Percentiles rank a stretch among this genome's conserved stretches.
These are phyloP conservation scores for Dilophus febrilis DNA, from an alignment of 2,888 invertebrate genomes.

Conservation along the genomic window DNA sequence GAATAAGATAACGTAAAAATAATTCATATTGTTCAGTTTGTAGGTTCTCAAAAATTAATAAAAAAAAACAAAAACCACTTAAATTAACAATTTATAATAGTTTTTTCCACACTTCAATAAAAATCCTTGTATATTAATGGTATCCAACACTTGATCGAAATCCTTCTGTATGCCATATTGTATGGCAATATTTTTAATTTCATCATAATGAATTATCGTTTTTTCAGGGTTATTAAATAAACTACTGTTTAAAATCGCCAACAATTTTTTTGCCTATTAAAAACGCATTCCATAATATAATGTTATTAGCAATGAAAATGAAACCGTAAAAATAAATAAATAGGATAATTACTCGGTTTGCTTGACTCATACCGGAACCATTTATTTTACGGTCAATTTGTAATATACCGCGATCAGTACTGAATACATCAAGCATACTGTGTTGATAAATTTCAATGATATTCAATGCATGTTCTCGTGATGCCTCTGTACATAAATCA, in stretches of 20 bases:
- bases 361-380: slow-evolving; percentile 54
- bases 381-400: slow-evolving; percentile 47
- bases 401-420: slow-evolving; percentile 39
- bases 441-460: slow-evolving; percentile 70
- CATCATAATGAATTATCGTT: slow-evolving; percentile 54
- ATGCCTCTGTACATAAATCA: slow-evolving; percentile 69
- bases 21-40: too few species aligned
- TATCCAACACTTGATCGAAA: slow-evolving; percentile 51
- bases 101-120: slow-evolving; percentile 64
- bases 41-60: too few species aligned
- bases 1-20: too few species aligned
- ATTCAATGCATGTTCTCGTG: slow-evolving; percentile 63
- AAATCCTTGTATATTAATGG: slow-evolving; percentile 71
- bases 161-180: slow-evolving; percentile 44
- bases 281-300: not conserved
- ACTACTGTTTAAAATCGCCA: not conserved
- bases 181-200: slow-evolving; percentile 56
- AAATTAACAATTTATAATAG: slow-evolving; percentile 40
- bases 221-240: slow-evolving; percentile 24
- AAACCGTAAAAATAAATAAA: too few species aligned
- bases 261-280: slow-evolving; percentile 15
- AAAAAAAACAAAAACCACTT: too few species aligned
- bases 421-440: slow-evolving; percentile 59
- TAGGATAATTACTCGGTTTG: slow-evolving; percentile 43
- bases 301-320: too few species aligned